Percentiles rank a stretch among this genome's conserved stretches.
Evolutionary conservation across 2,888 invertebrate species (phyloP).

Genomic region (Panopea generosa): DNA sequence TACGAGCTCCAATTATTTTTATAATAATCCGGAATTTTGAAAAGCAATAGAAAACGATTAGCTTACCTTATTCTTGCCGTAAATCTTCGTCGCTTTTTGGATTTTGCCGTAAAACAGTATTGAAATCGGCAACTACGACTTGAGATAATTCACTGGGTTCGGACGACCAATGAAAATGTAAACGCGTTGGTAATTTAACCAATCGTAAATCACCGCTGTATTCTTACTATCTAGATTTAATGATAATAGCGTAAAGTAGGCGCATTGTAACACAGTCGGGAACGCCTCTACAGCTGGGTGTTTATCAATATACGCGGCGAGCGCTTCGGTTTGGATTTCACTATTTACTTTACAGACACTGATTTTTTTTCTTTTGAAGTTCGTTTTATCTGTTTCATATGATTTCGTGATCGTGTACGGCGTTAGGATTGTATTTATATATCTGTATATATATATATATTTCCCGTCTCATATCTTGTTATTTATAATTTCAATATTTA

Average conservation of each 20-base stretch:
- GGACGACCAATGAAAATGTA: constrained; percentile 1
- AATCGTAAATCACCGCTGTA: constrained; percentile 12
- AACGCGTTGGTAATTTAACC: neutral
- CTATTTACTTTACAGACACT: too few relatives aligned
- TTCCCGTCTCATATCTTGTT: too few relatives aligned
- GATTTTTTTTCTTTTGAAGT: neutral
- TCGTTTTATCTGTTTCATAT: neutral
- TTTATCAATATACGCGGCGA: too few relatives aligned
- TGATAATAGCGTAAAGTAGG: constrained; percentile 15
- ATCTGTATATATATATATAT: too few relatives aligned
- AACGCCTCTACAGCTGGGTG: neutral
- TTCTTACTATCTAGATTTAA: constrained; percentile 11
- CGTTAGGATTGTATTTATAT: too few relatives aligned
- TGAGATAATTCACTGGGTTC: neutral
- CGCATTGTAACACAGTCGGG: neutral
- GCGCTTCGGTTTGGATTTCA: too few relatives aligned
- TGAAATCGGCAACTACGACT: neutral
- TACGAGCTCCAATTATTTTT: constrained; percentile 58
- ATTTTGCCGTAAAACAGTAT: constrained; percentile 19
- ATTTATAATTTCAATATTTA: too few relatives aligned
- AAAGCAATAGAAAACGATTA: constrained; percentile 64
- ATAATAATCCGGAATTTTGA: constrained; percentile 60
- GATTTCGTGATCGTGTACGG: too few relatives aligned
- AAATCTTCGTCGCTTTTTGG: constrained; percentile 49
- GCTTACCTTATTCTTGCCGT: constrained; percentile 56